Evolutionary conservation across 2,113 vertebrate species (phyloP).

Genomic region (Oryzias celebensis): DNA sequence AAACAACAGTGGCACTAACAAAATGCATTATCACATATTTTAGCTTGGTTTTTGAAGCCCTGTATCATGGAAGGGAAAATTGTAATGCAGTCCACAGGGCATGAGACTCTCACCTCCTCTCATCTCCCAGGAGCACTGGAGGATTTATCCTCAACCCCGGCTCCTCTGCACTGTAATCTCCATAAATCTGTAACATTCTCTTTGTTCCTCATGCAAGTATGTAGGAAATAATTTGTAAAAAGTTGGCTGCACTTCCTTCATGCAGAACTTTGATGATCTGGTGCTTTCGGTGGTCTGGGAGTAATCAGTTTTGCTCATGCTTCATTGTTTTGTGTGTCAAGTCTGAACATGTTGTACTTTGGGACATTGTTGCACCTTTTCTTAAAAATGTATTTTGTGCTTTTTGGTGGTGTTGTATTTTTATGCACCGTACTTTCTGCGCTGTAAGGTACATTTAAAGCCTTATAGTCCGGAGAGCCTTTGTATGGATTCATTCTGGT

Average conservation of each 20-base stretch:
- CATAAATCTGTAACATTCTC: conserved; percentile 38
- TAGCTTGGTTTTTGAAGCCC: conserved; percentile 25
- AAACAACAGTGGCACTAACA: conserved; percentile 25
- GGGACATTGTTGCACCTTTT: too few species aligned
- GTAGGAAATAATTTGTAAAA: background rate
- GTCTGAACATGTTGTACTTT: too few species aligned
- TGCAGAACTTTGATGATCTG: conserved; percentile 12
- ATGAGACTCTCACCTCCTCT: conserved; percentile 37
- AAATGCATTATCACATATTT: conserved; percentile 17
- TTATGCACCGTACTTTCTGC: too few species aligned
- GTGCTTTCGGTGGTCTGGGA: conserved; percentile 5
- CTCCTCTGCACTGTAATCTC: conserved; percentile 43
- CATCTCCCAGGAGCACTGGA: conserved; percentile 28
- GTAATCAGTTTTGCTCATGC: too few species aligned
- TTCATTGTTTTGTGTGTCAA: too few species aligned
- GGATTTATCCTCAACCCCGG: conserved; percentile 39
- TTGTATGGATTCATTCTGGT: too few species aligned
- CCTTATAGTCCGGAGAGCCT: too few species aligned
- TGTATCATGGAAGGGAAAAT: conserved; percentile 30
- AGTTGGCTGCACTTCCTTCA: conserved; percentile 7
- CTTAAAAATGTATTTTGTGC: too few species aligned
- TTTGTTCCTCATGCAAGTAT: conserved; percentile 53
- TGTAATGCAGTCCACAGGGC: conserved; percentile 26
- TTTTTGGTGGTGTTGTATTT: too few species aligned
- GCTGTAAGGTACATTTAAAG: too few species aligned